phyloP scores from a whole-genome alignment of 2,113 vertebrate genomes.

The Fulica atra region DNA sequence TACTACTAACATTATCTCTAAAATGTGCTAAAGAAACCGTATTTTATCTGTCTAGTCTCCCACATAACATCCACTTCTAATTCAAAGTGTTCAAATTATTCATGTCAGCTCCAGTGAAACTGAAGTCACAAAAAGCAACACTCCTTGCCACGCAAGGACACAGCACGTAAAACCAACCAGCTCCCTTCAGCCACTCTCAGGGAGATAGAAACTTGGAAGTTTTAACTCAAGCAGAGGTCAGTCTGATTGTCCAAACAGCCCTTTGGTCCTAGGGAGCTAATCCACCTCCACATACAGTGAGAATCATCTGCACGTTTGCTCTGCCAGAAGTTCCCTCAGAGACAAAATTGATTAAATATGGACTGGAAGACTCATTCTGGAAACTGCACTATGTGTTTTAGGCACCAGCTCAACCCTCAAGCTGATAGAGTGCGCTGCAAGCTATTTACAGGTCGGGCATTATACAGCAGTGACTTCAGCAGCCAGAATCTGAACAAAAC shows the following conservation, averaged over 20 bases:
- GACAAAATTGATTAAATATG: neutral
- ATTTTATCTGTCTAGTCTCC: neutral
- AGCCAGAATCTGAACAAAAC: neutral
- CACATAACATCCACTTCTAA: neutral
- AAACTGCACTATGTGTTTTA: neutral
- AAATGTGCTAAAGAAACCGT: neutral
- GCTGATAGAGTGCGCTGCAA: accelerated
- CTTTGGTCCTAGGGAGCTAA: neutral
- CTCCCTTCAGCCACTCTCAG: too few relatives aligned
- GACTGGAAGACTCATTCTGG: neutral
- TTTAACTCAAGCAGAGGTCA: neutral
- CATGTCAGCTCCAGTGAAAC: neutral
- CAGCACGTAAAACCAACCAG: accelerated
- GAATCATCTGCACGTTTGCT: neutral
- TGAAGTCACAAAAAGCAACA: neutral
- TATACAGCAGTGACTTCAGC: neutral
- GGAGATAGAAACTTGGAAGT: neutral
- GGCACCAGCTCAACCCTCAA: neutral
- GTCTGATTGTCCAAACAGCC: neutral
- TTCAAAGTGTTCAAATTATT: neutral
- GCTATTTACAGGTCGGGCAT: neutral
- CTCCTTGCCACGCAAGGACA: neutral
- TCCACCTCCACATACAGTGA: neutral
- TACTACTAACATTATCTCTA: neutral
- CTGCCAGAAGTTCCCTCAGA: neutral